Conservation (phyloP, 1,140 invertebrate genomes). For the Maconellicoccus hirsutus region DNA sequence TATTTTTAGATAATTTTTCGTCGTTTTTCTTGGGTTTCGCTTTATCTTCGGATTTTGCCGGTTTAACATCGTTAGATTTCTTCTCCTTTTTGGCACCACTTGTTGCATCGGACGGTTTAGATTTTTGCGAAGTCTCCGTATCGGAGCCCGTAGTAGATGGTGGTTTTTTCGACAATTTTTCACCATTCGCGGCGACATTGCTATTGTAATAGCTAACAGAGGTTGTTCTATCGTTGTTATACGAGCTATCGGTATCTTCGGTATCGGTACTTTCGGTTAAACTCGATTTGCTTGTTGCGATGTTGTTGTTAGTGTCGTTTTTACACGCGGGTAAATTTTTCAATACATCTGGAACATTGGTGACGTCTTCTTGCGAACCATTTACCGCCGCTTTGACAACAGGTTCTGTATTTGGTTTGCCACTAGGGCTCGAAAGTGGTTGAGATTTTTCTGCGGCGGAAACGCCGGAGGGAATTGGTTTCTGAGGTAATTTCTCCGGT, state of each 20-base stretch:
- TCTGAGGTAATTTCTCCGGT: neutral
- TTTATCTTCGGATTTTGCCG: neutral
- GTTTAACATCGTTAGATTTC: neutral
- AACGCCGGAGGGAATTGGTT: neutral
- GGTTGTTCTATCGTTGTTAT: neutral
- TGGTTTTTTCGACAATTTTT: neutral
- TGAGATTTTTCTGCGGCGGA: neutral
- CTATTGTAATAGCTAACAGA: neutral
- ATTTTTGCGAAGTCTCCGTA: neutral
- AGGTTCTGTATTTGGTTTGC: neutral
- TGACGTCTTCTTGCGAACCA: neutral
- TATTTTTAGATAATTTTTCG: slow-evolving; percentile 20
- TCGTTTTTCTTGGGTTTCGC: slow-evolving; percentile 23
- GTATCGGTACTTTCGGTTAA: neutral
- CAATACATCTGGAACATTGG: neutral
- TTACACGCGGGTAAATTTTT: neutral
- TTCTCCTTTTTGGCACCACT: neutral
- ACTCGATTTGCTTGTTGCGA: neutral
- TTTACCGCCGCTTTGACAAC: neutral
- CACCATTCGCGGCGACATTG: neutral
- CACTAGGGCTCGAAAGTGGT: neutral
- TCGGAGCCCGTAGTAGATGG: neutral
- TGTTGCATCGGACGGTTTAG: neutral
- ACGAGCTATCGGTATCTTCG: neutral
- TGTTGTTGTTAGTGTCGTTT: neutral